Base-by-base conservation (phyloP, 35 echinoderm and acorn worm genomes). In the Heliocidaris tuberculata region DNA sequence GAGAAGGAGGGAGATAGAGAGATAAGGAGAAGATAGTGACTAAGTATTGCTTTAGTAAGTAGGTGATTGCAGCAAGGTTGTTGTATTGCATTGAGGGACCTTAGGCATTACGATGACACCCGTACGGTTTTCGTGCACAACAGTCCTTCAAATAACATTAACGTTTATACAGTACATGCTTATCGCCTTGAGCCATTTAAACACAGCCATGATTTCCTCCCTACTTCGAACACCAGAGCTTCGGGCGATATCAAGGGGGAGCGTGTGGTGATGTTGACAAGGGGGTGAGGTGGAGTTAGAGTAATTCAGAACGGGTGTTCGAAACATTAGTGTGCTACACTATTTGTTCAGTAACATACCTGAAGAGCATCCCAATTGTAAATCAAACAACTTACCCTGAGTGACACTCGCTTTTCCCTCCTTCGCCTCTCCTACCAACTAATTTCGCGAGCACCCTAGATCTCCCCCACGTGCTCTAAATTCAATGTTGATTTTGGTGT, bases 341-440 rank as follows among this genome's bases (percentile, higher is more conserved):
- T 78, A 78, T 78, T 78, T 78, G 65, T 19, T 78, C 65, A 78
- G 65, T 27, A n/a, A 78, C 65, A 78, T 78, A 78, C 65, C 65
- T 78, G 2, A 78, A 78, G 65, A 27, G 27, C 17, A 78, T 27
- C 65, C 27, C 4, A 78, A 78, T 24, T 27, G 65, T 78, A 78
- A 78, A 78, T 78, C 65, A 78, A 78, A 78, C 17, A 78, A 78
- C 8, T 24, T 6, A 27, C 5, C 21, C 65, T 24, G 65, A 78
- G 21, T 8, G 65, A 78, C 65, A 27, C 65, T 17, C 17, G 7
- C 65, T 24, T 78, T 78, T 24, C 35, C 35, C 35, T 42, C 35
- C 35, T 42, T 42, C 35, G 35, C 35, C 52, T 56, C 10, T 11
- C 52, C 10, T 9, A 15, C 52, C 52, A 56, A 15, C 15, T 56